phyloP scores from a whole-genome alignment of 2,113 vertebrate genomes.

The Hippolais icterina region DNA sequence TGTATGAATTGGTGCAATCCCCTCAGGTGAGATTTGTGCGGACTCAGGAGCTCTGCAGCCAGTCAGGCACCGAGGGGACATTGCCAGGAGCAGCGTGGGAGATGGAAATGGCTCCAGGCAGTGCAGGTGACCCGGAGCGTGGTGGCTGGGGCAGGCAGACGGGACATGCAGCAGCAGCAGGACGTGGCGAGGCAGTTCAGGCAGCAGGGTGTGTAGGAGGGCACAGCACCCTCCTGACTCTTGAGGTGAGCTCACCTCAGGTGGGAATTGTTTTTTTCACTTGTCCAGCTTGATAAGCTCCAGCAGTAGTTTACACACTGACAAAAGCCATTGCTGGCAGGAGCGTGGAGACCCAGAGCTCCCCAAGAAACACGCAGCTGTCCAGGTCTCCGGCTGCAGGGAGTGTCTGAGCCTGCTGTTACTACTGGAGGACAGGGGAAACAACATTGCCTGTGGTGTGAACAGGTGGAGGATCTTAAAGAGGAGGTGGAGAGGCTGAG shows the following conservation, averaged over 20 bases:
- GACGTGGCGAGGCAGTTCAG: not conserved
- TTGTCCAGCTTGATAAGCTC: not conserved
- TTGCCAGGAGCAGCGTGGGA: rapidly evolving
- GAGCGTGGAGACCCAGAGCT: not conserved
- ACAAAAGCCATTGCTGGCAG: not conserved
- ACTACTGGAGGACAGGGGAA: not conserved
- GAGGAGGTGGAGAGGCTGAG: not conserved
- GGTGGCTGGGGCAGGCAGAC: not conserved
- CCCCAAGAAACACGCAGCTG: not conserved
- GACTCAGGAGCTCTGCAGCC: not conserved
- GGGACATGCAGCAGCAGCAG: not conserved
- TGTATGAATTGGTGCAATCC: not conserved
- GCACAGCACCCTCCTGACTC: not conserved
- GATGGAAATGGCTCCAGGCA: not conserved
- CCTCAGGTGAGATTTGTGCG: not conserved
- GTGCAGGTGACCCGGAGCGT: not conserved
- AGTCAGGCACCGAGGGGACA: not conserved
- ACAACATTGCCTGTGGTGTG: not conserved
- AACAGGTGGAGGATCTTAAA: not conserved
- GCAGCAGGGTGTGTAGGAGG: not conserved
- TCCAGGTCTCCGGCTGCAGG: not conserved
- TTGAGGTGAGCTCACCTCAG: not conserved
- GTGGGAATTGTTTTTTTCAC: not conserved
- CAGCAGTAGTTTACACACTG: not conserved
- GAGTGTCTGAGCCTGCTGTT: not conserved